A percentile compares a stretch with the other conserved stretches of the same genome.
phyloP scores from a whole-genome alignment of 1,140 invertebrate genomes.

The Drosophila nikananu region DNA sequence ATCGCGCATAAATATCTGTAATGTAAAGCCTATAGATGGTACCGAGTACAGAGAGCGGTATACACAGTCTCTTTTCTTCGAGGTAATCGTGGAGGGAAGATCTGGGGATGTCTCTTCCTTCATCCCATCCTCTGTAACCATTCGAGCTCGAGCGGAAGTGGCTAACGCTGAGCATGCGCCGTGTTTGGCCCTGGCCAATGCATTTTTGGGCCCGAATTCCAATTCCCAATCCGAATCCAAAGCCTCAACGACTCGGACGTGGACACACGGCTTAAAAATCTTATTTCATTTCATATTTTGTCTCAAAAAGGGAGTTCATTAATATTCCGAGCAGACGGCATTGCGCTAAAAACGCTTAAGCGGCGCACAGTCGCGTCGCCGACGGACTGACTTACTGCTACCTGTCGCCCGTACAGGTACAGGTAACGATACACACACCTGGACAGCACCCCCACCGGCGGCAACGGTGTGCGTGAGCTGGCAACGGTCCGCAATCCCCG shows the following conservation, averaged over 20 bases:
- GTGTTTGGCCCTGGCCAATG: constrained; percentile 45
- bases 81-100: constrained; percentile 23
- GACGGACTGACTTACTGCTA: constrained; percentile 41
- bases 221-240: constrained; percentile 46
- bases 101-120: constrained; percentile 21
- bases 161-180: constrained; percentile 43
- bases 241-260: constrained; percentile 47
- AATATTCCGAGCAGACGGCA: constrained; percentile 74
- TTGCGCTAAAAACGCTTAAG: constrained; percentile 72
- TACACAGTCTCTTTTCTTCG: constrained; percentile 9
- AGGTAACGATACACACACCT: constrained; percentile 18
- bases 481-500: constrained; percentile 56
- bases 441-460: constrained; percentile 65
- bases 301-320: constrained; percentile 78
- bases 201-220: constrained; percentile 49
- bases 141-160: constrained; percentile 25
- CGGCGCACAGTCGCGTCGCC: constrained; percentile 31
- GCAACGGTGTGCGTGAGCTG: constrained; percentile 53
- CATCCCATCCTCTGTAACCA: not conserved
- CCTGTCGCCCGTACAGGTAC: constrained; percentile 57
- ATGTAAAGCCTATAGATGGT: constrained; percentile 57
- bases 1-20: constrained; percentile 76
- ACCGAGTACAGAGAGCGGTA: constrained; percentile 15
- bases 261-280: constrained; percentile 69
- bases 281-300: constrained; percentile 81